Evolutionary conservation across 2,888 invertebrate genomes (phyloP).

Genomic region (Melanostoma scalare): DNA sequence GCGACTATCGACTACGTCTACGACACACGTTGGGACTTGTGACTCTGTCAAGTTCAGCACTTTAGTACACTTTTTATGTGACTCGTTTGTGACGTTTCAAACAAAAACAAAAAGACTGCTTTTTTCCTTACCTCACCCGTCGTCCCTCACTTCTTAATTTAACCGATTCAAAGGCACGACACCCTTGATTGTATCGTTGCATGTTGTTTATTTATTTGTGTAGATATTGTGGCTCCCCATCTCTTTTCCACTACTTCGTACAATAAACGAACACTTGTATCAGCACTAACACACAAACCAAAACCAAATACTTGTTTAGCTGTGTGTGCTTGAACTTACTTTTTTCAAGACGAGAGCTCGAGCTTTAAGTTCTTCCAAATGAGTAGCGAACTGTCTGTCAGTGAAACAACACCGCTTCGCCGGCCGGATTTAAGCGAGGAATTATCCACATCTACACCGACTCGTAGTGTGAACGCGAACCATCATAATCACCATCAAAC

Average conservation of each 20-base stretch:
- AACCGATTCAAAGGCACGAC: constrained; percentile 47
- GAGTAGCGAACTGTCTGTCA: constrained; percentile 81
- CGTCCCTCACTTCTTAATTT: constrained; percentile 28
- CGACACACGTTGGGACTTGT: not conserved
- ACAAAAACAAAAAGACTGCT: constrained; percentile 20
- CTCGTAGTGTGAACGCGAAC: constrained; percentile 73
- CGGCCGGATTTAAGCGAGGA: constrained; percentile 77
- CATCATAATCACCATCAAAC: constrained; percentile 46
- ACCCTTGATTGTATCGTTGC: constrained; percentile 38
- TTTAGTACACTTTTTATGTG: constrained; percentile 40
- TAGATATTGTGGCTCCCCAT: constrained; percentile 14
- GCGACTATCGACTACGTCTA: not conserved
- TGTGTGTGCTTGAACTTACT: constrained; percentile 36
- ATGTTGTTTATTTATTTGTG: constrained; percentile 35
- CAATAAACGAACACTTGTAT: constrained; percentile 12
- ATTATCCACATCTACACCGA: constrained; percentile 72
- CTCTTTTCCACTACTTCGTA: constrained; percentile 12
- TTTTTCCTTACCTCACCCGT: not conserved
- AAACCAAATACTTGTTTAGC: constrained; percentile 42
- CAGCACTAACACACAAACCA: constrained; percentile 1
- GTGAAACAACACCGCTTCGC: constrained; percentile 81
- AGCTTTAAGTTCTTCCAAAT: constrained; percentile 77
- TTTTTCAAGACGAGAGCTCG: constrained; percentile 66
- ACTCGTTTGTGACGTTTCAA: constrained; percentile 53
- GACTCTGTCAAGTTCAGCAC: constrained; percentile 64